Percentiles rank a stretch among this genome's conserved stretches.
Evolutionary conservation across 2,797 vertebrate species (phyloP).

Genomic region (Platyrinchus mystaceus): DNA sequence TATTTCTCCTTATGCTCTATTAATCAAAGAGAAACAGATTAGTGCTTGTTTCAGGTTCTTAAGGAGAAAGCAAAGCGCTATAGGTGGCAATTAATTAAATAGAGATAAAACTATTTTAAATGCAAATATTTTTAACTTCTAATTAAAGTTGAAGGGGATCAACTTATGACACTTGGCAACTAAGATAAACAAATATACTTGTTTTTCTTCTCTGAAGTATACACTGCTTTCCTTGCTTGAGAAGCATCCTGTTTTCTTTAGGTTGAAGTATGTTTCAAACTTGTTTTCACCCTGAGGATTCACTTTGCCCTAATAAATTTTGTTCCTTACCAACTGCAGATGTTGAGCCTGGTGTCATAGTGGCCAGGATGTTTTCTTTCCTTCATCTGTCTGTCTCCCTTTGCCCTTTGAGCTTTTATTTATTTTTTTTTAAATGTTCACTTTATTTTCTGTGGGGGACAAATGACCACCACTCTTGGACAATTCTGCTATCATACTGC

Average conservation of each 20-base stretch:
- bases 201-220: conserved; percentile 20
- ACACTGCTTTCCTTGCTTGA: conserved; percentile 25
- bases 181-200: background rate
- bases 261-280: conserved; percentile 16
- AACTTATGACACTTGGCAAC: background rate
- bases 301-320: conserved; percentile 28
- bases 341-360: conserved; percentile 14
- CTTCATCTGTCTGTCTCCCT: background rate
- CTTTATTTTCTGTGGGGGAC: background rate
- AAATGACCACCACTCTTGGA: background rate
- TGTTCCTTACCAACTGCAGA: conserved; percentile 11
- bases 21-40: background rate
- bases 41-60: background rate
- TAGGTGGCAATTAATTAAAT: background rate
- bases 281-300: conserved; percentile 46
- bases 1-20: background rate
- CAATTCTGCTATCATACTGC: background rate
- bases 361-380: conserved; percentile 36
- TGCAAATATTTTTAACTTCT: background rate
- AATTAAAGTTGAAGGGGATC: background rate
- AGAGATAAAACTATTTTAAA: background rate
- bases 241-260: conserved; percentile 55
- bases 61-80: background rate
- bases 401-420: background rate
- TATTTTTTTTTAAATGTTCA: background rate